Evolutionary conservation across 1,140 invertebrate species (phyloP), one percentile per base, ranked within the genome.

Genomic region (Lordiphosa clarofinis): DNA sequence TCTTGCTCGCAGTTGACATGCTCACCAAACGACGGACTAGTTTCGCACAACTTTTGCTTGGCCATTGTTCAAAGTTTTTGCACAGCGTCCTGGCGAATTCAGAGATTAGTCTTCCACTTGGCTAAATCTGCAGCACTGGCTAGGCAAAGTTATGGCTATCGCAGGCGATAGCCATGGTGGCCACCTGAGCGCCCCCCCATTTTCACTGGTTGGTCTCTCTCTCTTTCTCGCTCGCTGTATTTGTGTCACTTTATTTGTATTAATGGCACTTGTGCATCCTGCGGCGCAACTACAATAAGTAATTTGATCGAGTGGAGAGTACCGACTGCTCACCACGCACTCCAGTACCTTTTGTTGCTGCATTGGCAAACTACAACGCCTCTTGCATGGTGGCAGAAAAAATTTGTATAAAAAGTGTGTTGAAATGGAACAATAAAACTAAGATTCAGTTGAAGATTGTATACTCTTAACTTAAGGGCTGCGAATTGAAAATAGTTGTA

Each of bases 41-140:
- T 82, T 81, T 56, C 61, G 58, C 66, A 63, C 36, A 79, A 81
- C 65, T 57, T 81, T 81, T 81, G 59, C 69, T 63, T 62, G 56
- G 67, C 67, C 76, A 81, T 81, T 81, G 75, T 81, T 81, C 75
- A 72, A 81, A 81, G 56, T 82, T 81, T 79, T 62, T 50, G 36
- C 37, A 19, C 48, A 43, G 54, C 21, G 15, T 5, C 7, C n/a
- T 15, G 10, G 21, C 63, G 68, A 73, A 81, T 75, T 81, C 71
- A 61, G 72, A 81, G 76, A 81, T 81, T 82, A 81, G 78, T 81
- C 76, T 81, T 81, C 76, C 78, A 81, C 76, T 81, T 82, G 78
- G 76, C 73, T 74, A 81, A 81, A 69, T 82, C 73, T 61, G 67
- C 72, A 61, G 72, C 67, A 76, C 43, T 79, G 73, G 63, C 47